A percentile compares a stretch with the other conserved stretches of the same genome.
phyloP scores from a whole-genome alignment of 2,797 vertebrate species.

The Cyprinella venusta region DNA sequence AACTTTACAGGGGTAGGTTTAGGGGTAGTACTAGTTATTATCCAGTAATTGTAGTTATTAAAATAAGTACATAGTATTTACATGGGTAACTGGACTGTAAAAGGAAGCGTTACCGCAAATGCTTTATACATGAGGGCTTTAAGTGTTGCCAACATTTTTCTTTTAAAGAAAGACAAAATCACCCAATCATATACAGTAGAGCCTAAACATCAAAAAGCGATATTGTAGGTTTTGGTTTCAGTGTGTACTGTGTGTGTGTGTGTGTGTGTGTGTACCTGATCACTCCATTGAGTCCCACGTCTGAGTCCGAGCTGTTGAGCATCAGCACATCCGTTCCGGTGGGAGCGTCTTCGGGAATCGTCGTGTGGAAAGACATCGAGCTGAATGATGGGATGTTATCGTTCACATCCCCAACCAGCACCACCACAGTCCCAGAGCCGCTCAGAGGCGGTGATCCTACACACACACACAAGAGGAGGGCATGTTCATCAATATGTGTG shows the following conservation, averaged over 20 bases:
- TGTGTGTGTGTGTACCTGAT: constrained; percentile 83
- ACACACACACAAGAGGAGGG: constrained; percentile 29
- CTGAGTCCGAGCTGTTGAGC: constrained; percentile 91
- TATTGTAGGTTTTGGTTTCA: not conserved
- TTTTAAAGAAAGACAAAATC: no score
- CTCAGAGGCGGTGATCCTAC: constrained; percentile 91
- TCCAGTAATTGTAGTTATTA: no score
- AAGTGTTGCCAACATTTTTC: no score
- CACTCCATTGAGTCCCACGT: constrained; percentile 88
- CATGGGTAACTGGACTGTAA: no score
- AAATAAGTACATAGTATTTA: no score
- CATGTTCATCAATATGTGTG: not conserved
- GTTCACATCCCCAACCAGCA: constrained; percentile 91
- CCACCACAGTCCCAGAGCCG: constrained; percentile 88
- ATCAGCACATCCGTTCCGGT: constrained; percentile 93
- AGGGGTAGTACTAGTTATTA: no score
- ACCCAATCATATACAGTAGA: not conserved
- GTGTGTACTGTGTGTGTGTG: constrained; percentile 53
- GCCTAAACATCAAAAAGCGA: not conserved
- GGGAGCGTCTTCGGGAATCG: constrained; percentile 87
- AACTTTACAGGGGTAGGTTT: no score
- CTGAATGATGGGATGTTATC: constrained; percentile 91
- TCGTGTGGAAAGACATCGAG: constrained; percentile 84
- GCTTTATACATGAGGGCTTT: no score
- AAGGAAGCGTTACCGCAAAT: no score